Evolutionary conservation across 2,888 invertebrate genomes (phyloP).

Genomic region (Proisotoma minuta): DNA sequence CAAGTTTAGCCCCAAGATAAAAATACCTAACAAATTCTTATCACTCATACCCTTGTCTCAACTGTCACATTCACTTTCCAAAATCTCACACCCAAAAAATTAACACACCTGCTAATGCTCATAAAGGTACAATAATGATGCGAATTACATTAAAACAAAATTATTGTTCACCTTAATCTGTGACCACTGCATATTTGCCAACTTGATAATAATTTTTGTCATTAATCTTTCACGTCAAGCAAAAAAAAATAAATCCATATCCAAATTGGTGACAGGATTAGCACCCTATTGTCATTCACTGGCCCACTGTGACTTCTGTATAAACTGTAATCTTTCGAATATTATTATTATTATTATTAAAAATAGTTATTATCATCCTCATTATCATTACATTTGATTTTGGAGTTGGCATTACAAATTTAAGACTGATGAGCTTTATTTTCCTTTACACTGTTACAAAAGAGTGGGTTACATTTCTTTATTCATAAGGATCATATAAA

Average conservation of each 20-base stretch:
- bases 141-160: neutral
- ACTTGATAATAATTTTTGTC: constrained; percentile 9
- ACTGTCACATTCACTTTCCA: constrained; percentile 13
- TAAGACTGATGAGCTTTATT: too few relatives aligned
- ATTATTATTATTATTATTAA: constrained; percentile 4
- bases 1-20: constrained; percentile 28
- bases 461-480: too few relatives aligned
- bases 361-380: constrained; percentile 2
- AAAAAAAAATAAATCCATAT: constrained; percentile 12
- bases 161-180: neutral
- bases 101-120: neutral
- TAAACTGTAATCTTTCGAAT: neutral
- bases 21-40: constrained; percentile 18
- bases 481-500: neutral
- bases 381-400: constrained; percentile 1
- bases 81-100: too few relatives aligned
- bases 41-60: constrained; percentile 18
- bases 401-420: neutral
- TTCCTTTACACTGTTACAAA: too few relatives aligned
- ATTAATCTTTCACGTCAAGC: constrained; percentile 14
- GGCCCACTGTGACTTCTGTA: neutral
- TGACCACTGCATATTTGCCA: neutral
- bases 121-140: neutral
- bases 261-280: constrained; percentile 18
- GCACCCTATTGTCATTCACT: neutral